phyloP scores from a whole-genome alignment of 1,140 invertebrate genomes.

The Helicoverpa armigera region DNA sequence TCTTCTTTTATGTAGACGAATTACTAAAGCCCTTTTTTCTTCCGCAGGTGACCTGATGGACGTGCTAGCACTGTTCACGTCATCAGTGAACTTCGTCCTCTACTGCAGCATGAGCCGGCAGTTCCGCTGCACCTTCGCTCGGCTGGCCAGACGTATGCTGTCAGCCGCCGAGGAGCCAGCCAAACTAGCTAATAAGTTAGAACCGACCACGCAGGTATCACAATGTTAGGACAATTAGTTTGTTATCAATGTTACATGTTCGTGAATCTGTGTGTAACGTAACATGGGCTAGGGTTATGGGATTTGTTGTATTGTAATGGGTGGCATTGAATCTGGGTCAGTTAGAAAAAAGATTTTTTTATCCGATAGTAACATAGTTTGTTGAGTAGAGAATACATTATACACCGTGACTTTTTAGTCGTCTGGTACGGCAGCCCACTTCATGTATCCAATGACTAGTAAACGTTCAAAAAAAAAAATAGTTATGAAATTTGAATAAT shows the following conservation, averaged over 20 bases:
- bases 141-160: constrained; percentile 81
- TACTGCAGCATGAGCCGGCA: constrained; percentile 99
- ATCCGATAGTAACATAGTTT: too few relatives aligned
- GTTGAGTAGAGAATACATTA: too few relatives aligned
- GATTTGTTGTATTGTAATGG: too few relatives aligned
- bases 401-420: too few relatives aligned
- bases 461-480: too few relatives aligned
- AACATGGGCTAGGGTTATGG: too few relatives aligned
- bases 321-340: too few relatives aligned
- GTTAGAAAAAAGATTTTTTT: too few relatives aligned
- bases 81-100: constrained; percentile 99
- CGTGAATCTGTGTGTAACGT: background rate
- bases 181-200: constrained; percentile 78
- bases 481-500: too few relatives aligned
- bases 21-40: background rate
- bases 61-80: constrained; percentile 97
- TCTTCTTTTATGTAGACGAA: background rate
- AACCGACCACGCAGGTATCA: constrained; percentile 80
- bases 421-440: too few relatives aligned
- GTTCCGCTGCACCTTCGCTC: constrained; percentile 95
- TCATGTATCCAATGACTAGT: too few relatives aligned
- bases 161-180: constrained; percentile 77
- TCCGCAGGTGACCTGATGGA: constrained; percentile 95
- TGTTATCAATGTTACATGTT: constrained; percentile 26
- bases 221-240: constrained; percentile 38